Percentiles rank a stretch among this genome's conserved stretches.
Evolutionary conservation across 1,140 invertebrate genomes (phyloP).

Genomic region (Prorops nasuta): DNA sequence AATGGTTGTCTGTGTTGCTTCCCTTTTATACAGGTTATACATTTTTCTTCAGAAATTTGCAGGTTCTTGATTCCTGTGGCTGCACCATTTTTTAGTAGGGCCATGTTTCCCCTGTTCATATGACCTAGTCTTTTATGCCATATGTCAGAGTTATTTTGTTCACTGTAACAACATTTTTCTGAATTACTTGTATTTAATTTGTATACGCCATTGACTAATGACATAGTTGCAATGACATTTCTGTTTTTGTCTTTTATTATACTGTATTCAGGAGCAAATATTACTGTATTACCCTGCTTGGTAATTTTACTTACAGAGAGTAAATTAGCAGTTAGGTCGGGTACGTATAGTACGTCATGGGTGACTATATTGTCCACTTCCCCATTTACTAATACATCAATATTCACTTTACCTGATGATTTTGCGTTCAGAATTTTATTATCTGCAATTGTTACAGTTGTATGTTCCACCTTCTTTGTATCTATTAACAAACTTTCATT

Average conservation of each 20-base stretch:
- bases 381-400: constrained; percentile 25
- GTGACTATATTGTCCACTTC: constrained; percentile 21
- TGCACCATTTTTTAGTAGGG: constrained; percentile 20
- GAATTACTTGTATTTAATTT: background rate
- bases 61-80: constrained; percentile 15
- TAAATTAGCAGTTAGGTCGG: constrained; percentile 29
- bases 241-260: constrained; percentile 28
- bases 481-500: constrained; percentile 18
- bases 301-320: constrained; percentile 36
- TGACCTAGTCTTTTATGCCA: constrained; percentile 27
- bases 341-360: constrained; percentile 33
- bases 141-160: background rate
- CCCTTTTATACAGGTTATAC: constrained; percentile 24
- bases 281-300: constrained; percentile 33
- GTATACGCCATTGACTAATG: background rate
- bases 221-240: background rate
- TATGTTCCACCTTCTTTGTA: constrained; percentile 5
- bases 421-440: too few species aligned
- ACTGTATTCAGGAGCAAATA: constrained; percentile 30
- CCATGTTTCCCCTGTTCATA: constrained; percentile 18
- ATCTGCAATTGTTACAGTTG: constrained; percentile 27
- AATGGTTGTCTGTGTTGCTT: constrained; percentile 30
- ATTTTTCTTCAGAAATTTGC: constrained; percentile 1
- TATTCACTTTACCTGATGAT: too few species aligned
- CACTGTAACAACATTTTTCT: background rate